Conservation (phyloP, 2,113 vertebrate genomes). For the Pseudorectes ferrugineus region DNA sequence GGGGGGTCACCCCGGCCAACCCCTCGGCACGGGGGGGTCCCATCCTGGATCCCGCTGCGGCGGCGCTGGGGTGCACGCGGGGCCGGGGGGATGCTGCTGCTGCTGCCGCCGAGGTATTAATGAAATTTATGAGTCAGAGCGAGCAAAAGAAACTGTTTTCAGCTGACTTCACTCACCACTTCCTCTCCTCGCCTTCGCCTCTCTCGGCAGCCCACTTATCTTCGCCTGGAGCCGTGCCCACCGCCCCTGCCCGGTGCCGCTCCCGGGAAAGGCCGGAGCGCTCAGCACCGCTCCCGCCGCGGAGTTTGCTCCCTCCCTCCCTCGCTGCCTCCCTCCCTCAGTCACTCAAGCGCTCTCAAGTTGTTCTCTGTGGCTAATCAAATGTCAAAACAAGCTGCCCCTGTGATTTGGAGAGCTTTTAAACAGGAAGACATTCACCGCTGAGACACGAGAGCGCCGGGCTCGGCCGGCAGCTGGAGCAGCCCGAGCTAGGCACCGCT, state of each 20-base stretch:
- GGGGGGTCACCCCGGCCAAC: rapidly evolving
- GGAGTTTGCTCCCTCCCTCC: neutral
- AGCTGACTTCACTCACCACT: slow-evolving; percentile 73
- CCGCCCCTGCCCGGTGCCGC: slow-evolving; percentile 28
- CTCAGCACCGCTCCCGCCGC: neutral
- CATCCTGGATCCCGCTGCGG: rapidly evolving
- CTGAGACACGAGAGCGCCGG: neutral
- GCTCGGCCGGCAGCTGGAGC: neutral
- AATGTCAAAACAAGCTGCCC: slow-evolving; percentile 61
- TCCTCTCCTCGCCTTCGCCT: slow-evolving; percentile 70
- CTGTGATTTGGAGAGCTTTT: slow-evolving; percentile 39
- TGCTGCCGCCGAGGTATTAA: neutral
- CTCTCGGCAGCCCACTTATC: slow-evolving; percentile 75
- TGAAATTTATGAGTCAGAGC: slow-evolving; percentile 41
- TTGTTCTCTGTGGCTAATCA: slow-evolving; percentile 66
- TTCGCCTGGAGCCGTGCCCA: slow-evolving; percentile 71
- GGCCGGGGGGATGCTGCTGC: neutral
- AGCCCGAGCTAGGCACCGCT: neutral
- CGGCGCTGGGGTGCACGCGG: neutral
- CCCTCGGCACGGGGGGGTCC: rapidly evolving
- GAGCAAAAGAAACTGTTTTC: slow-evolving; percentile 19
- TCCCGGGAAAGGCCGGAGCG: neutral
- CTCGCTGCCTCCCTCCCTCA: neutral
- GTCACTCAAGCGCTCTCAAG: slow-evolving; percentile 31
- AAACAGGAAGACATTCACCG: slow-evolving; percentile 25